Percentiles rank a stretch among this genome's conserved stretches.
Evolutionary conservation across 1,140 invertebrate genomes (phyloP).

Genomic region (Apis florea): DNA sequence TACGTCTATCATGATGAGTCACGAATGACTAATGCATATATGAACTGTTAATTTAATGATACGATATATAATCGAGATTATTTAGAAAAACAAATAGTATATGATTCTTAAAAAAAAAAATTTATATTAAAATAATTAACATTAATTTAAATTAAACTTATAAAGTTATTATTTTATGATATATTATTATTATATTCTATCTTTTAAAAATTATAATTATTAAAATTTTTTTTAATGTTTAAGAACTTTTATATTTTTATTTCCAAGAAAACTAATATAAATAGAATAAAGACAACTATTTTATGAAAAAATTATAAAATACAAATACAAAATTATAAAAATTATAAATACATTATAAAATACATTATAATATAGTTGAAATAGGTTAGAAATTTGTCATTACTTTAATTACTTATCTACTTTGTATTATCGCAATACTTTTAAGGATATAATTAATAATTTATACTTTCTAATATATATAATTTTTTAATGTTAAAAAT

Average conservation of each 20-base stretch:
- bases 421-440: slow-evolving; percentile 46
- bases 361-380: neutral
- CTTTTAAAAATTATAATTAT: neutral
- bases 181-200: neutral
- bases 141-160: neutral
- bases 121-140: neutral
- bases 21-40: neutral
- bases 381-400: slow-evolving; percentile 8
- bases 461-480: slow-evolving; percentile 22
- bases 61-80: neutral
- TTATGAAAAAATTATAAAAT: neutral
- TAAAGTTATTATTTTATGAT: neutral
- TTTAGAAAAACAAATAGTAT: neutral
- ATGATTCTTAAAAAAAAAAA: neutral
- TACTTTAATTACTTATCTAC: slow-evolving; percentile 58
- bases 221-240: neutral
- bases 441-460: slow-evolving; percentile 30
- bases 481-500: neutral
- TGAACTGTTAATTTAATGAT: neutral
- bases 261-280: neutral
- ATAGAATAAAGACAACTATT: neutral
- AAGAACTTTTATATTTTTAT: neutral
- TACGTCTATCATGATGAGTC: neutral
- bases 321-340: too few relatives aligned
- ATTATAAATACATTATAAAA: neutral